Conservation (phyloP, 2,797 vertebrate species). For the Thunnus albacares region DNA sequence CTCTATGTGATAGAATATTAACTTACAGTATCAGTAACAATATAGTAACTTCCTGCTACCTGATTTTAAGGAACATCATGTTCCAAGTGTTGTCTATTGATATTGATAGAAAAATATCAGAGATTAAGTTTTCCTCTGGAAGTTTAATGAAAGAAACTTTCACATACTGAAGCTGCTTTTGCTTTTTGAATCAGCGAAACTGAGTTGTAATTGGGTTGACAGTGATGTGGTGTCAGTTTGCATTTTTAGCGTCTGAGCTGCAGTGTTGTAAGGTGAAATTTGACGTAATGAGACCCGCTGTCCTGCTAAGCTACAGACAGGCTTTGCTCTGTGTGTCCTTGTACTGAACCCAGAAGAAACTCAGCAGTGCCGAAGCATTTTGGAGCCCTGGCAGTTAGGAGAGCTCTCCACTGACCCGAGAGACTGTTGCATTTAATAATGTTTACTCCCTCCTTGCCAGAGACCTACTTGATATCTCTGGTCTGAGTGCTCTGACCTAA, state of each 20-base stretch:
- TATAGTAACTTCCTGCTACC: background rate
- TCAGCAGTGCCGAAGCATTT: constrained; percentile 40
- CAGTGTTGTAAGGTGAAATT: constrained; percentile 29
- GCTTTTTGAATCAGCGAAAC: constrained; percentile 16
- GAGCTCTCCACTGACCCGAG: constrained; percentile 38
- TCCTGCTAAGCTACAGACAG: constrained; percentile 38
- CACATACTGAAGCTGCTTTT: background rate
- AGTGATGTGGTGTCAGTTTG: constrained; percentile 27
- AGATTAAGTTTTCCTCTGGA: background rate
- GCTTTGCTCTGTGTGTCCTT: constrained; percentile 54
- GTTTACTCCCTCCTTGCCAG: constrained; percentile 70
- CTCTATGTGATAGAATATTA: constrained; percentile 63
- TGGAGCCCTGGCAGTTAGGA: constrained; percentile 37
- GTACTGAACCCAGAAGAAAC: constrained; percentile 52
- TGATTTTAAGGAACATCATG: constrained; percentile 35
- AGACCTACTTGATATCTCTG: constrained; percentile 68
- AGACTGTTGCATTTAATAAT: constrained; percentile 69
- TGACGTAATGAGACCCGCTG: constrained; percentile 30
- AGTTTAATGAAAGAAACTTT: constrained; percentile 8
- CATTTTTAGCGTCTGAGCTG: constrained; percentile 1
- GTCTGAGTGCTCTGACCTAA: constrained; percentile 60
- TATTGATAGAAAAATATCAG: constrained; percentile 15
- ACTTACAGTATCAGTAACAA: constrained; percentile 36
- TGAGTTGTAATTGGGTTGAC: background rate
- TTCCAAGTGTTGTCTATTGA: constrained; percentile 28